Conservation (phyloP, 2,797 vertebrate species). For the Sarcophilus harrisii region DNA sequence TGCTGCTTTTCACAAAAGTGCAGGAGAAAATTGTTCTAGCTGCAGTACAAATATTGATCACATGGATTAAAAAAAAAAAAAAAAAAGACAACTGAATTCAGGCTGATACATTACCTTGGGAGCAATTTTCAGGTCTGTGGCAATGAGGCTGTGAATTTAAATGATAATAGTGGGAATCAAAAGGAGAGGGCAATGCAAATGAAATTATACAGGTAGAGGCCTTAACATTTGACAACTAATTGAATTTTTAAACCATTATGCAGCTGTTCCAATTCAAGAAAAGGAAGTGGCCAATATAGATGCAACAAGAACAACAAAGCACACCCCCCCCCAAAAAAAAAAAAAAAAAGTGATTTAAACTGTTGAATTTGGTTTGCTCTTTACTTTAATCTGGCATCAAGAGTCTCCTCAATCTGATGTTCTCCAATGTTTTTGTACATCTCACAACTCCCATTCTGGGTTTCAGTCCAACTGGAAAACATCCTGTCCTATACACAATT, state of each 20-base stretch:
- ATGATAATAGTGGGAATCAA: background rate
- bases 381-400: background rate
- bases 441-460: background rate
- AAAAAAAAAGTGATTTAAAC: background rate
- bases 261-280: background rate
- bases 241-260: background rate
- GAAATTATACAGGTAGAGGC: background rate
- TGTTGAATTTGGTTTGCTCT: background rate
- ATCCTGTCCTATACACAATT: background rate
- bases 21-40: background rate
- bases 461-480: background rate
- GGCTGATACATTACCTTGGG: background rate
- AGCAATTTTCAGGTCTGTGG: background rate
- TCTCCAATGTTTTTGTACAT: background rate
- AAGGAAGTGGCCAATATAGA: background rate
- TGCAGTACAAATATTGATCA: background rate
- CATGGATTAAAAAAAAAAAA: too few relatives aligned
- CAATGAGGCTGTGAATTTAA: background rate
- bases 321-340: background rate
- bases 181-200: background rate
- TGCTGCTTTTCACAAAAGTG: background rate
- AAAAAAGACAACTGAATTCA: too few relatives aligned
- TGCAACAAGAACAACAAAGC: background rate
- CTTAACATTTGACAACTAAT: background rate
- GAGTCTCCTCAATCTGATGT: background rate